phyloP scores from a whole-genome alignment of 2,888 invertebrate species.

The Torymus aiolomorphi region DNA sequence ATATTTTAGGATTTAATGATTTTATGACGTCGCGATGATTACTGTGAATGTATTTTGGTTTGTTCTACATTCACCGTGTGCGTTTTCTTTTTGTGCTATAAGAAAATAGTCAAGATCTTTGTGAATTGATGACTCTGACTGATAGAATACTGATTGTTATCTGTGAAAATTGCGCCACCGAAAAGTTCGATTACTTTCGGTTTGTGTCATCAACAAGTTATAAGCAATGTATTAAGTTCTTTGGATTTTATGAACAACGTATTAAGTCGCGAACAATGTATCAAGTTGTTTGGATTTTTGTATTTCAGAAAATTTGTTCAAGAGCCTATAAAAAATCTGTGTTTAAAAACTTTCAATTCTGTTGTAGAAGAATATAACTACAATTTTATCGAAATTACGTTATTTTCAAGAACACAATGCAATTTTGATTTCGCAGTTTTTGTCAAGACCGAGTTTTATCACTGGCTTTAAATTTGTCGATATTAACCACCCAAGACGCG shows the following conservation, averaged over 20 bases:
- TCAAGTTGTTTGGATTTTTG: slow-evolving; percentile 10
- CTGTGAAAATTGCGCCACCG: background rate
- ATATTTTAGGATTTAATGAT: slow-evolving; percentile 18
- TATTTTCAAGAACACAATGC: slow-evolving; percentile 8
- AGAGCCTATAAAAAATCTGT: slow-evolving; percentile 40
- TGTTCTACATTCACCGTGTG: slow-evolving; percentile 14
- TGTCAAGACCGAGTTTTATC: background rate
- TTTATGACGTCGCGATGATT: slow-evolving; percentile 22
- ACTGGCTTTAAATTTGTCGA: slow-evolving; percentile 20
- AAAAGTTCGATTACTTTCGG: background rate
- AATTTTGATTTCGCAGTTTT: slow-evolving; percentile 25
- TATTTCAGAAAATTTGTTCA: slow-evolving; percentile 36
- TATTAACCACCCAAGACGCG: slow-evolving; percentile 9
- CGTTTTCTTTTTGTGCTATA: slow-evolving; percentile 30
- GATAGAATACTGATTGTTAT: slow-evolving; percentile 34
- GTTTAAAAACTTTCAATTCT: slow-evolving; percentile 17
- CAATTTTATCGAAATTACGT: slow-evolving; percentile 19
- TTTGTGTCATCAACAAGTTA: too few relatives aligned
- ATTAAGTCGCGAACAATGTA: slow-evolving; percentile 9
- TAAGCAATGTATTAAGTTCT: slow-evolving; percentile 12
- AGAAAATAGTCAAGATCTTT: slow-evolving; percentile 44
- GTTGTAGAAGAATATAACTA: slow-evolving; percentile 20
- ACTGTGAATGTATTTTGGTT: background rate
- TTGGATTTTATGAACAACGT: slow-evolving; percentile 18
- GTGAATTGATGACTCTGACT: slow-evolving; percentile 34